Percentiles rank a stretch among this genome's conserved stretches.
Evolutionary conservation across 2,113 vertebrate genomes (phyloP).

Genomic region (Eublepharis macularius): DNA sequence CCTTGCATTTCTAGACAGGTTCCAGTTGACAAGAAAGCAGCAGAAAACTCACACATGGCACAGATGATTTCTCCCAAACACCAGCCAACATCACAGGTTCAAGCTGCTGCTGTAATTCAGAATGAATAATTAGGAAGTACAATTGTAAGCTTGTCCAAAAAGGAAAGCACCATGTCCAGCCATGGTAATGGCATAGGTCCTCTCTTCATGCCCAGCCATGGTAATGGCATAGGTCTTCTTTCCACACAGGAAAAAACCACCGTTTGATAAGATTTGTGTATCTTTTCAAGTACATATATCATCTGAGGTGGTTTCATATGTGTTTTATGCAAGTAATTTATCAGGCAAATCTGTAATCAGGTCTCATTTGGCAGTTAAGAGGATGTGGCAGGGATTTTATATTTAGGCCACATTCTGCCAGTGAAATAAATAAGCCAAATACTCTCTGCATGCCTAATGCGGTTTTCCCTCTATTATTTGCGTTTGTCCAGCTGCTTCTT

Average conservation of each 20-base stretch:
- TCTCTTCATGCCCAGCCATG: background rate
- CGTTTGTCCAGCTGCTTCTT: background rate
- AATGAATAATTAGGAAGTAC: background rate
- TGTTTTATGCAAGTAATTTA: constrained; percentile 22
- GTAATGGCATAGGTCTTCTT: background rate
- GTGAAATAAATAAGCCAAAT: constrained; percentile 30
- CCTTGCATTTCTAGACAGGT: too few species aligned
- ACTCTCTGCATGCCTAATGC: background rate
- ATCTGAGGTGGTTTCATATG: background rate
- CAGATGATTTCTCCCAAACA: background rate
- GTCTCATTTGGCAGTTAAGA: constrained; percentile 25
- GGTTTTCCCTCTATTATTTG: background rate
- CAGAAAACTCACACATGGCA: background rate
- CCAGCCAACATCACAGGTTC: background rate
- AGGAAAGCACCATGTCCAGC: background rate
- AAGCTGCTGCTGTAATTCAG: background rate
- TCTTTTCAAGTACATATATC: background rate
- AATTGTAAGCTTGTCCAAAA: background rate
- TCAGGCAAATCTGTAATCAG: background rate
- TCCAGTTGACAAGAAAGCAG: background rate
- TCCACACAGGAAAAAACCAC: background rate
- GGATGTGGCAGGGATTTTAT: background rate
- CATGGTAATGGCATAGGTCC: background rate
- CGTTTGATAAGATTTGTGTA: background rate
- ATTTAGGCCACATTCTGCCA: constrained; percentile 12